Base-by-base conservation (phyloP, 1,140 invertebrate species). In the Helicoverpa zea region DNA sequence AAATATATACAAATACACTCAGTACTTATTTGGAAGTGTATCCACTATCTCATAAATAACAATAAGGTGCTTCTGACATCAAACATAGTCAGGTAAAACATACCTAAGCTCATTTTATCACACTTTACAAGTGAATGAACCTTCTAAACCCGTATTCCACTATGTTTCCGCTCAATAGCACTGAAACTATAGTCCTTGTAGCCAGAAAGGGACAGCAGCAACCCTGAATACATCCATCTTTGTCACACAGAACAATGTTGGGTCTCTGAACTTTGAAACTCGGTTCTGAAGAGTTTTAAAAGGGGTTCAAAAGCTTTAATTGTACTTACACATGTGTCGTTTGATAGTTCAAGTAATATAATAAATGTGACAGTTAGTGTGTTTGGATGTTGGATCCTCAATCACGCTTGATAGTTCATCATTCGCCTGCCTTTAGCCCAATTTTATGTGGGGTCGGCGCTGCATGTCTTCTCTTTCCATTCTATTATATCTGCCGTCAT, bases 111-210 rank as follows among this genome's bases (percentile, higher is more conserved):
- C 29, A 61, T 61, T 61, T 16, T 68, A 68, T 68, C 64, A 49
- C 16, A 49, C 43, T 68, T 16, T 49, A 43, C 64, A 68, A n/a
- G 18, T 49, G 64, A 68, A 10, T 49, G 16, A 43, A 68, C 64
- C 64, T 68, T 68, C 64, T 68, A 68, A 68, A 68, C 43, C 49
- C 43, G 18, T 18, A 49, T 43, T 49, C 35, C 49, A 30, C 35
- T 18, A n/a, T 23, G 35, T 68, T 68, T 68, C 64, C 64, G 64
- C 64, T 68, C 64, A 68, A 68, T 72, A 52, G 47, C 52, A 72
- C 68, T 72, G 18, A 72, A 72, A 54, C 68, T 52, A 51, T 29
- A 52, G 49, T 72, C 49, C 7, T 72, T 72, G 68, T 54, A 54
- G 49, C 49, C 23, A 10, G 23, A 72, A 2, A 30, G 49, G 30